phyloP scores from a whole-genome alignment of 2,888 invertebrate species.

The Agelastica alni region DNA sequence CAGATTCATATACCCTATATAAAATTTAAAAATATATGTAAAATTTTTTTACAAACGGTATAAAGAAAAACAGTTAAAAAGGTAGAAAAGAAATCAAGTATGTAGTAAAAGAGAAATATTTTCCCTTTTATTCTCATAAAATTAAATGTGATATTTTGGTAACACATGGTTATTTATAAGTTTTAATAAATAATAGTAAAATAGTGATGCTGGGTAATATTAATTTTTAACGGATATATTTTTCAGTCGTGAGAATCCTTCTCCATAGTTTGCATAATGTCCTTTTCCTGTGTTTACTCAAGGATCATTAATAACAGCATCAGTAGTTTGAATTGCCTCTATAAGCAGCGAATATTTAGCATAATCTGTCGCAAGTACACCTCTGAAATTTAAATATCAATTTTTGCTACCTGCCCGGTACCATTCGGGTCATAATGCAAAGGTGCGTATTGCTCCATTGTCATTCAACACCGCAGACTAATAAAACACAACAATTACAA shows the following conservation, averaged over 20 bases:
- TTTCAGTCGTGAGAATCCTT: constrained; percentile 25
- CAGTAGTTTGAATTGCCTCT: constrained; percentile 23
- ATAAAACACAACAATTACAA: constrained; percentile 35
- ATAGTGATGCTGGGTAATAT: too few species aligned
- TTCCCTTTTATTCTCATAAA: too few species aligned
- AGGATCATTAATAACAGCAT: constrained; percentile 33
- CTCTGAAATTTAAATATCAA: constrained; percentile 30
- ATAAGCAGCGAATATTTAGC: constrained; percentile 26
- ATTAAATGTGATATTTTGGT: too few species aligned
- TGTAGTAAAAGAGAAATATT: too few species aligned
- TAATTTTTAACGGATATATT: too few species aligned
- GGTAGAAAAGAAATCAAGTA: too few species aligned
- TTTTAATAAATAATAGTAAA: too few species aligned
- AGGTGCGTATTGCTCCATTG: constrained; percentile 28
- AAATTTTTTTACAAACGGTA: too few species aligned
- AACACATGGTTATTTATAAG: too few species aligned
- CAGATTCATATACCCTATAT: too few species aligned
- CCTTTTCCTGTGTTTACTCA: constrained; percentile 29
- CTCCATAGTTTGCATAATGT: constrained; percentile 25
- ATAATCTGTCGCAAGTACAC: constrained; percentile 26
- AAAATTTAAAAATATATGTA: too few species aligned
- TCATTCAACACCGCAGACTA: constrained; percentile 39
- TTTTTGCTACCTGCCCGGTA: constrained; percentile 23
- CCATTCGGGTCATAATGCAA: constrained; percentile 1
- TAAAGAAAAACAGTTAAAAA: too few species aligned